phyloP scores from a whole-genome alignment of 2,888 invertebrate genomes.

The Yponomeuta malinellus region DNA sequence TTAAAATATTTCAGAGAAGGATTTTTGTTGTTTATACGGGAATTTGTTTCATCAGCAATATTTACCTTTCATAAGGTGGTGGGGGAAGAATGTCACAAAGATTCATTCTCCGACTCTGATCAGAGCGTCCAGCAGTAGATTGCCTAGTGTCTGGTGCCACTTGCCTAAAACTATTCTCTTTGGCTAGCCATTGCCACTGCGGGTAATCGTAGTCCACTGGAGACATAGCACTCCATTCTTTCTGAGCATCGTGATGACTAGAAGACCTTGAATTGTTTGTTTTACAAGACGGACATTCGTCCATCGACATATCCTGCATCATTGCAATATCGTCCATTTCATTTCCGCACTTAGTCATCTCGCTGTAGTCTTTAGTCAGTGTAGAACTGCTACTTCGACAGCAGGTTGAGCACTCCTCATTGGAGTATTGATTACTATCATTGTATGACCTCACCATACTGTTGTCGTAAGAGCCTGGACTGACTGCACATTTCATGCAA shows the following conservation, averaged over 20 bases:
- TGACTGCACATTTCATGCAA: constrained; percentile 71
- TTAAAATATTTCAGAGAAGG: background rate
- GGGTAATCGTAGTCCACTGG: constrained; percentile 70
- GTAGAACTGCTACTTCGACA: constrained; percentile 67
- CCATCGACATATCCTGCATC: constrained; percentile 59
- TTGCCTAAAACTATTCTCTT: constrained; percentile 64
- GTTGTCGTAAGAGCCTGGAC: constrained; percentile 74
- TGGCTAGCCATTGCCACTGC: constrained; percentile 68
- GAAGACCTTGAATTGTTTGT: constrained; percentile 64
- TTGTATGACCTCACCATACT: constrained; percentile 66
- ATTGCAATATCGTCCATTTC: constrained; percentile 41
- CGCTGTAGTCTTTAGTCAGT: constrained; percentile 66
- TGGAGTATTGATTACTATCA: constrained; percentile 67
- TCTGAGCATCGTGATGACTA: constrained; percentile 61
- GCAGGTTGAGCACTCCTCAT: constrained; percentile 68
- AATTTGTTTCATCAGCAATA: background rate
- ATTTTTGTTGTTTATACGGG: background rate
- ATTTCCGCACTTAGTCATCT: constrained; percentile 70
- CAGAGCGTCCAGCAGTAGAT: constrained; percentile 50
- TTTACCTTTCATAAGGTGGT: constrained; percentile 68
- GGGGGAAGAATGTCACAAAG: constrained; percentile 65
- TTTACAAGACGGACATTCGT: constrained; percentile 67
- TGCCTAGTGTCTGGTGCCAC: constrained; percentile 44
- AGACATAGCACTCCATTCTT: constrained; percentile 60
- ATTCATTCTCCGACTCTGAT: constrained; percentile 67